A percentile compares a stretch with the other conserved stretches of the same genome.
These are phyloP conservation scores for Oikopleura vanhoeffeni DNA, from an alignment of 23 tunicate genomes.

Conservation along the genomic window DNA sequence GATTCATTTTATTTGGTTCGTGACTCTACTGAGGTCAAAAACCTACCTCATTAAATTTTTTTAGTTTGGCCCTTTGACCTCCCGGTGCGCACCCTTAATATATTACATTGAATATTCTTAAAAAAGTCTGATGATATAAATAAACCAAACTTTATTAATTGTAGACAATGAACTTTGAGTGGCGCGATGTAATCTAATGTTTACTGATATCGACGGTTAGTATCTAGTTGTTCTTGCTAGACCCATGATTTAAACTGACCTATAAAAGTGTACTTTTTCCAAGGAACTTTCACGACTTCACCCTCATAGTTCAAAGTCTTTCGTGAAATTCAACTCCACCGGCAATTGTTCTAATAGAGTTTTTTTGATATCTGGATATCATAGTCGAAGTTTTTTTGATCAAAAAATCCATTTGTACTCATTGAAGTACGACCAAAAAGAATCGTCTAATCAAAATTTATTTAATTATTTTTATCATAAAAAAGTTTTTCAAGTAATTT, in stretches of 20 bases:
- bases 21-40: no score
- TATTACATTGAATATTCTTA: no score
- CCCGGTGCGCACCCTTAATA: no score
- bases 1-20: no score
- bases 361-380: no score
- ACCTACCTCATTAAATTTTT: no score
- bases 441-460: no score
- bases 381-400: neutral
- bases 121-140: no score
- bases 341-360: neutral
- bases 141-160: neutral
- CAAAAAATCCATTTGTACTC: neutral
- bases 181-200: neutral
- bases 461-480: no score
- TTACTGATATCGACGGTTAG: neutral
- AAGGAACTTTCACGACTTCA: neutral
- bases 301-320: neutral
- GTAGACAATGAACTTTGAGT: neutral
- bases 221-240: neutral
- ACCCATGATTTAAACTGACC: neutral
- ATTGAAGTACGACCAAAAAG: neutral
- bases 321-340: neutral
- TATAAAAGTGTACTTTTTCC: neutral
- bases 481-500: no score
- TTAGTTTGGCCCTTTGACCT: no score